These are phyloP conservation scores for Deilephila elpenor DNA, from an alignment of 2,888 invertebrate species.

Conservation along the genomic window DNA sequence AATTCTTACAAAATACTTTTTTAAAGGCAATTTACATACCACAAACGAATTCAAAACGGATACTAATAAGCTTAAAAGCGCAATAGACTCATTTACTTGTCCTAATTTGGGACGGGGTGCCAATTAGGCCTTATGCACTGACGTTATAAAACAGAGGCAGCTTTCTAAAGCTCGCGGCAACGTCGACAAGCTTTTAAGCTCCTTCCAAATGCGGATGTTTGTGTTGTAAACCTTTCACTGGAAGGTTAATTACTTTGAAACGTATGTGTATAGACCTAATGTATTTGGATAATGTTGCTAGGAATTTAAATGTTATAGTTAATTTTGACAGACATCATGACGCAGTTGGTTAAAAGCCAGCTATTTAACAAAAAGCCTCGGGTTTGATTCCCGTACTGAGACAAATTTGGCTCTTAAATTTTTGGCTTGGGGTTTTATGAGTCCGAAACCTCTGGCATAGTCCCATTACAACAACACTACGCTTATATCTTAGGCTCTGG, in stretches of 20 bases:
- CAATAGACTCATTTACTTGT: not conserved
- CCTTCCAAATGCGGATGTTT: not conserved
- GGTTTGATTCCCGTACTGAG: too few relatives aligned
- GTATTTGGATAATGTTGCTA: too few relatives aligned
- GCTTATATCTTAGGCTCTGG: too few relatives aligned
- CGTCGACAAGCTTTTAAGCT: conserved; percentile 15
- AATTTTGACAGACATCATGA: too few relatives aligned
- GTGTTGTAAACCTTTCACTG: not conserved
- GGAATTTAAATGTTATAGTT: too few relatives aligned
- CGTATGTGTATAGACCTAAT: not conserved
- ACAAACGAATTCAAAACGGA: not conserved
- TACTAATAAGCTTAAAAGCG: not conserved
- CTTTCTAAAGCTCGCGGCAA: conserved; percentile 7
- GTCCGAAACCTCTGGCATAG: too few relatives aligned
- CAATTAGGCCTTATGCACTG: not conserved
- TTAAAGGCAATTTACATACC: not conserved
- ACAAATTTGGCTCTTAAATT: too few relatives aligned
- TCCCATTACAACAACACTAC: too few relatives aligned
- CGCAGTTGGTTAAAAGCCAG: too few relatives aligned
- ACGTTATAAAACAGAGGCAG: not conserved
- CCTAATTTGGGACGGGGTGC: not conserved
- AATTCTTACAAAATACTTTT: too few relatives aligned
- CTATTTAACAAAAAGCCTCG: too few relatives aligned
- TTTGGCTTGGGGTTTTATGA: too few relatives aligned
- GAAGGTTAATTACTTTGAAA: not conserved